phyloP scores from a whole-genome alignment of 2,888 invertebrate species.

The Plebejus melissa region DNA sequence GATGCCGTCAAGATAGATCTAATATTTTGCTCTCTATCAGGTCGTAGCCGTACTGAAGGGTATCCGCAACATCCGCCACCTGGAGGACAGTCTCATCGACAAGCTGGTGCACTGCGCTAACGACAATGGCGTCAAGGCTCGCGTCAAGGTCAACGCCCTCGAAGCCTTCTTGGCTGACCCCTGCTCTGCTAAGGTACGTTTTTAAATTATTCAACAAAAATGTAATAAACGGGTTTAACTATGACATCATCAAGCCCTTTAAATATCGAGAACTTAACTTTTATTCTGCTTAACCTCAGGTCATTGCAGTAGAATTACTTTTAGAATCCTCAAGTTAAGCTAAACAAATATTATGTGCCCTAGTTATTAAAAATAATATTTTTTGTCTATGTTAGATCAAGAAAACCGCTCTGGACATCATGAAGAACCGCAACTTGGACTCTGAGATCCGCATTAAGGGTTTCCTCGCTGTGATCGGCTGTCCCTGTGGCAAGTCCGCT shows the following conservation, averaged over 20 bases:
- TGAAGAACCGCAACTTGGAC: slow-evolving; percentile 87
- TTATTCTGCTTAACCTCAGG: no score
- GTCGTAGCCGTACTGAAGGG: slow-evolving; percentile 88
- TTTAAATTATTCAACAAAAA: neutral
- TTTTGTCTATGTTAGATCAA: slow-evolving; percentile 50
- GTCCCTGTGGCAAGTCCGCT: slow-evolving; percentile 85
- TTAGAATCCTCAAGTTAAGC: neutral
- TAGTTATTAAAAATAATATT: neutral
- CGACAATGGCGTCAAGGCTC: slow-evolving; percentile 79
- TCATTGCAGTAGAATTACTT: neutral
- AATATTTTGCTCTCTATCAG: slow-evolving; percentile 41
- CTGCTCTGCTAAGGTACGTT: slow-evolving; percentile 77
- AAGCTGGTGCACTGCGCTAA: slow-evolving; percentile 81
- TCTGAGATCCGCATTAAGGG: slow-evolving; percentile 93
- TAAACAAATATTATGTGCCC: no score
- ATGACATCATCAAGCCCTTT: no score
- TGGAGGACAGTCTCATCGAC: slow-evolving; percentile 80
- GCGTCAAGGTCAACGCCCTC: slow-evolving; percentile 88
- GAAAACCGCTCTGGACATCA: slow-evolving; percentile 77
- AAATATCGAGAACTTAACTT: no score
- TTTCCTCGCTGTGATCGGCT: slow-evolving; percentile 86
- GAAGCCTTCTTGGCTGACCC: slow-evolving; percentile 86
- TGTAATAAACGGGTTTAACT: neutral
- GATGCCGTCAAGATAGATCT: neutral
- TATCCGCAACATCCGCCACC: slow-evolving; percentile 85